Base-by-base conservation (phyloP, 64 coral and sea anemone genomes). In the Catalaphyllia jardinei region DNA sequence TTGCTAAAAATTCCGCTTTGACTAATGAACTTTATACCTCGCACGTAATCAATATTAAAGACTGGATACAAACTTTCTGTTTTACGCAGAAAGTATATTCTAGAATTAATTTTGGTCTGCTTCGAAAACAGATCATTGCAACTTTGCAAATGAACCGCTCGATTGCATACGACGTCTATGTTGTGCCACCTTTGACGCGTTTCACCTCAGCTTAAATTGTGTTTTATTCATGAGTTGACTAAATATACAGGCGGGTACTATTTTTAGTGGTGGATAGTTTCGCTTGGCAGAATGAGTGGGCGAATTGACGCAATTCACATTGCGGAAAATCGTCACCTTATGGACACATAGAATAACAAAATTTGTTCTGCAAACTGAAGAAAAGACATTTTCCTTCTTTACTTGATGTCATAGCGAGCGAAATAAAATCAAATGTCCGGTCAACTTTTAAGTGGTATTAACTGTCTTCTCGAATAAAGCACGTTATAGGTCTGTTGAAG, bases 241-340 rank as follows among this genome's bases (percentile, higher is more conserved):
- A 85, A 85, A 85, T 85, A 71, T 85, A 85, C 81, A 28, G 22
- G 63, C 62, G 6, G 30, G 39, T 67, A 35, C 25, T 51, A 85
- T 85, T 71, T 85, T 65, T 67, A 85, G 42, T 38, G 38, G n/a
- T 17, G 24, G 24, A 25, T 50, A 51, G 10, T 17, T 65, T 62
- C 22, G 22, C 22, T 83, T 4, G 38, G 31, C 19, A 4, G 62
- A 85, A 51, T 27, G 80, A 65, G 80, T 83, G 61, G 80, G 80
- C 60, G 80, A 83, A 31, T 39, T 85, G 81, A 85, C 81, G 81
- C 63, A 85, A 25, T 13, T n/a, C 7, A 10, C 22, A 13, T 71
- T 65, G 60, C 79, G 63, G 62, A 71, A 85, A 51, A 52, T 85
- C 81, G 81, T 85, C 81, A 85, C 42, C 52, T 71, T 69, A 69